These are phyloP conservation scores for human (Homo sapiens) DNA, from an alignment of 2,113 vertebrate species.

Conservation along the genomic window GRCh38 chr2:160962501-160963000, in stretches of 20 bases:
- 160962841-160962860: conserved; percentile 12
- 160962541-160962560: background rate
- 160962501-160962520: background rate
- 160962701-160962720: background rate
- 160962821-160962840: background rate
- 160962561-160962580: background rate
- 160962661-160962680: background rate
- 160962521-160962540: conserved; percentile 21
- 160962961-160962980: background rate
- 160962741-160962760: background rate
- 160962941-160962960: background rate
- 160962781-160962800: conserved; percentile 9
- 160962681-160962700: background rate
- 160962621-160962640: background rate
- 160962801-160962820: background rate
- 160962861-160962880: conserved; percentile 34
- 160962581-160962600: background rate
- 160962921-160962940: background rate
- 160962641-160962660: background rate
- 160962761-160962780: conserved; percentile 26
- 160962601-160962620: background rate
- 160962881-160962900: background rate
- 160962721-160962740: background rate
- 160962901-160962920: background rate
- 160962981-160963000: background rate